Conservation (phyloP, 2,797 vertebrate species). For the Myiotriccus ornatus region DNA sequence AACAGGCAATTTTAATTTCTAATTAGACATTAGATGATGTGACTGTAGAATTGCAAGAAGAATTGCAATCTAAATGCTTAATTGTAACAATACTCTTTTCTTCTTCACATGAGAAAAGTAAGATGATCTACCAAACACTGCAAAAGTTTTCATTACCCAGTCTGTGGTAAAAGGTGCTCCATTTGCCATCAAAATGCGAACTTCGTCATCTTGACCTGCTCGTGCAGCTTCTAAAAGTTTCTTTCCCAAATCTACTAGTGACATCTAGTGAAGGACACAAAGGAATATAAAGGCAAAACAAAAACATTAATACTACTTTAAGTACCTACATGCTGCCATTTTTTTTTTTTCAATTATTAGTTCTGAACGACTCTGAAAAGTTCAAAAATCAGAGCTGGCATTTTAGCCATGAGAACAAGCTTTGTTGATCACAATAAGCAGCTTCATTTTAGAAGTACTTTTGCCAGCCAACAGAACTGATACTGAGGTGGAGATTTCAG, state of each 20-base stretch:
- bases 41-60: background rate
- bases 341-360: background rate
- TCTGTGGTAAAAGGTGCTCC: slow-evolving; percentile 90
- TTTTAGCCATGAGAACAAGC: background rate
- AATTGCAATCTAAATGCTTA: background rate
- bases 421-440: background rate
- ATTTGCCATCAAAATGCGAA: slow-evolving; percentile 87
- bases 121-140: background rate
- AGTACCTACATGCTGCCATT: background rate
- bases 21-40: background rate
- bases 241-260: slow-evolving; percentile 91
- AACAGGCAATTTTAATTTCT: background rate
- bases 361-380: background rate
- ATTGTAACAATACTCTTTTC: background rate
- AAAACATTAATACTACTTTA: background rate
- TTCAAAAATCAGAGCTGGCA: background rate
- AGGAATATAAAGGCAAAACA: slow-evolving; percentile 38
- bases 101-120: background rate
- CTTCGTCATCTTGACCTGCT: slow-evolving; percentile 88
- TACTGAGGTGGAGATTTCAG: background rate
- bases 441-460: background rate
- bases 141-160: slow-evolving; percentile 77
- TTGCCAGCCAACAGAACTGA: background rate
- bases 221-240: slow-evolving; percentile 89
- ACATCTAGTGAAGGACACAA: slow-evolving; percentile 82